Base-by-base conservation (phyloP, 2,113 vertebrate genomes). In the Nesogale talazaci region DNA sequence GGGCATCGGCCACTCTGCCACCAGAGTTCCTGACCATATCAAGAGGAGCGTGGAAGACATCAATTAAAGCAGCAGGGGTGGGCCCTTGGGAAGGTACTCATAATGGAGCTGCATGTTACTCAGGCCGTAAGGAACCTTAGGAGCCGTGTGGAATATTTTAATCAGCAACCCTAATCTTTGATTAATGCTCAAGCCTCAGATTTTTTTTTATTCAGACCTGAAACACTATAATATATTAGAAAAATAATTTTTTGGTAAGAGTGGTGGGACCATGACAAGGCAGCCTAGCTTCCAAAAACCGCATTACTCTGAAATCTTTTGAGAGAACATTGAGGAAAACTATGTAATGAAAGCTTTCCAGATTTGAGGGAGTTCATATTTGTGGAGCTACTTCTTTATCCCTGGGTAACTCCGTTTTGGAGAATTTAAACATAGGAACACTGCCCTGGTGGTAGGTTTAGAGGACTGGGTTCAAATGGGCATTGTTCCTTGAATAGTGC, bases 111-210 rank as follows among this genome's bases (percentile, higher is more conserved):
- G 34, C 76, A 31, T 90, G 38, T 86, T 88, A 89, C 34, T 85
- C 89, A 56, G 2, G 31, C 69, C 22, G 29, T 95, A 46, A 86
- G 63, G 42, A 86, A 29, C 91, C 63, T 94, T 93, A 79, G 23
- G 52, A 82, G 42, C 61, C 69, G 36, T 81, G 89, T 88, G 88
- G 83, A 89, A 22, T 89, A 72, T 81, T 95, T 94, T 94, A 57
- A 65, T 82, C 88, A 69, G 46, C 78, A 94, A 74, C 31, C 10
- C 38, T 70, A 56, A 78, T 36, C 75, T 93, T 92, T 86, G 82
- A 82, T 72, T 88, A 76, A 61, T 92, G 74, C 88, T 77, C n/a
- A 38, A 86, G 67, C 29, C 40, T 89, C 36, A 89, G 46, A n/a
- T 87, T 69, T 61, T 57, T 8, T 93, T 95, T 91, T 29, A 65